Conservation (phyloP, 1,140 invertebrate species). For the Tenebrio molitor region DNA sequence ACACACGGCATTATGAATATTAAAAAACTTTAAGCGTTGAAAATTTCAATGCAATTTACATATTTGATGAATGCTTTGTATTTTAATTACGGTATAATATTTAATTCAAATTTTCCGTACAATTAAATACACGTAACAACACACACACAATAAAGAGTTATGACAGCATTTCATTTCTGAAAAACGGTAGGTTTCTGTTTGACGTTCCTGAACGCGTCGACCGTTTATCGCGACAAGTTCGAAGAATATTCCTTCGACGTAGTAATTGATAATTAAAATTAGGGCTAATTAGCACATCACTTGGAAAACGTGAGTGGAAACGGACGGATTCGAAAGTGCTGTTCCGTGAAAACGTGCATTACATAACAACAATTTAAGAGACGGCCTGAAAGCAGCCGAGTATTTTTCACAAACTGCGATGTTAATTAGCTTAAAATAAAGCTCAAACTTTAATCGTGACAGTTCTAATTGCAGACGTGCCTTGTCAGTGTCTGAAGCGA, state of each 20-base stretch:
- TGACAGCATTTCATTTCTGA: constrained; percentile 59
- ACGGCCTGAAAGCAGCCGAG: not conserved
- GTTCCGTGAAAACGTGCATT: constrained; percentile 26
- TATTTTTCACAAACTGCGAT: constrained; percentile 43
- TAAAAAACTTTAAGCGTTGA: constrained; percentile 65
- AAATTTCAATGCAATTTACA: constrained; percentile 65
- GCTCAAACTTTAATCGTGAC: constrained; percentile 47
- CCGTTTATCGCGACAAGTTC: too few species aligned
- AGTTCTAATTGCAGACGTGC: constrained; percentile 45
- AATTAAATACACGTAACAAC: constrained; percentile 64
- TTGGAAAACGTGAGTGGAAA: constrained; percentile 11
- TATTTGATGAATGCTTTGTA: constrained; percentile 66
- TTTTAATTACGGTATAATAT: constrained; percentile 66
- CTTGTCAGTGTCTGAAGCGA: constrained; percentile 38
- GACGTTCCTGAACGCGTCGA: constrained; percentile 44
- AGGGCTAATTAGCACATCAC: not conserved
- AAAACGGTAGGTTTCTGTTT: constrained; percentile 57
- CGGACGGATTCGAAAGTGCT: not conserved
- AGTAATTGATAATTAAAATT: constrained; percentile 14
- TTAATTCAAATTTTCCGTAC: constrained; percentile 66
- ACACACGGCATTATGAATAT: constrained; percentile 62
- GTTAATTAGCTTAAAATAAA: constrained; percentile 45
- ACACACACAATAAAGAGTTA: constrained; percentile 58
- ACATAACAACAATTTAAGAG: constrained; percentile 11
- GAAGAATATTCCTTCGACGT: too few species aligned